Conservation (phyloP, 92 coral and sea anemone genomes). For the Siderastrea radians region DNA sequence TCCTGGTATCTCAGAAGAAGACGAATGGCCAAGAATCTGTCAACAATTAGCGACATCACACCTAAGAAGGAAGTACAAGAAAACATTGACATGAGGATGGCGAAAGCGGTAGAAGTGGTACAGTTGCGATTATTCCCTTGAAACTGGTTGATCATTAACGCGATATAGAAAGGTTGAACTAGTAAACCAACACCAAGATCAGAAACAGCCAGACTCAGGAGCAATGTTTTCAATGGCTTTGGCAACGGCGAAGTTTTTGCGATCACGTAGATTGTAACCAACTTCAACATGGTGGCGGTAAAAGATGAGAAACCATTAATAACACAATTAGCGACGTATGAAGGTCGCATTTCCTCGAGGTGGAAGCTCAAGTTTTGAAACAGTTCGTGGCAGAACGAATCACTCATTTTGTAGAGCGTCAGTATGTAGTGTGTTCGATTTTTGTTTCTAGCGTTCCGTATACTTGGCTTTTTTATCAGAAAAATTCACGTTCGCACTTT, state of each 20-base stretch:
- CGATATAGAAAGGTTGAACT: conserved; percentile 11
- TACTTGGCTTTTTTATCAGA: no score
- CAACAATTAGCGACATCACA: background rate
- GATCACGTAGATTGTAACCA: conserved; percentile 1
- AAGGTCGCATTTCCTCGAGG: background rate
- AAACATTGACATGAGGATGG: background rate
- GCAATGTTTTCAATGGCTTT: background rate
- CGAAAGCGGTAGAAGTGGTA: background rate
- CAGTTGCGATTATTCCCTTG: background rate
- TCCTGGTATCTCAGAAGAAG: background rate
- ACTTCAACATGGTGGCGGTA: conserved; percentile 9
- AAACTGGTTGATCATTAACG: background rate
- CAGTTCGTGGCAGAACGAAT: background rate
- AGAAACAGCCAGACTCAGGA: conserved; percentile 29
- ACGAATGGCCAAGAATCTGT: conserved; percentile 8
- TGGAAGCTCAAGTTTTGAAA: background rate
- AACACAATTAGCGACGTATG: conserved; percentile 3
- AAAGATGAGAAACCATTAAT: background rate
- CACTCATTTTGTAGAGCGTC: background rate
- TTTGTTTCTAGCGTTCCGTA: no score
- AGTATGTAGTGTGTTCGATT: no score
- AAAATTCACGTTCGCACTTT: no score
- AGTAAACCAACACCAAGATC: conserved; percentile 25
- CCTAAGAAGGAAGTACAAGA: background rate
- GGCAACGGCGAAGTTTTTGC: conserved; percentile 13